phyloP scores from a whole-genome alignment of 2,888 invertebrate species.

The Euzetes globulus region DNA sequence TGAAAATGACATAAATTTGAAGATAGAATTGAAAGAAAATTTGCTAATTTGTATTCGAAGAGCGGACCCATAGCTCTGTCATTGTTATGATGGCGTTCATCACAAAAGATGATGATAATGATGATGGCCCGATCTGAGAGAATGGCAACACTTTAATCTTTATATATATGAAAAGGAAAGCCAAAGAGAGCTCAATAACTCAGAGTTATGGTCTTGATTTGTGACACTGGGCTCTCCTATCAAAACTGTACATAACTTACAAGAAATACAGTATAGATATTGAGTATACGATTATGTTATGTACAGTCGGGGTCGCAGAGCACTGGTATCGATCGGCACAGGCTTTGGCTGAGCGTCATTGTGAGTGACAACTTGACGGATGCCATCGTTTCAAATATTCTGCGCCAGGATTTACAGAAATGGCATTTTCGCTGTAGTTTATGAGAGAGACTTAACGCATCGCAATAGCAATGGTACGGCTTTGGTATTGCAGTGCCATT shows the following conservation, averaged over 20 bases:
- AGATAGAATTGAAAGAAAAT: not conserved
- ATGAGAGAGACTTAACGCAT: conserved; percentile 19
- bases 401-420: conserved; percentile 28
- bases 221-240: conserved; percentile 14
- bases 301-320: not conserved
- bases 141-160: conserved; percentile 29
- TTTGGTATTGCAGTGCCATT: not conserved
- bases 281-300: not conserved
- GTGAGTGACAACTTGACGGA: conserved; percentile 32
- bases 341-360: conserved; percentile 10
- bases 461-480: no score
- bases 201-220: conserved; percentile 28
- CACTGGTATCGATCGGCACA: conserved; percentile 6
- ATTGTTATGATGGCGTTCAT: conserved; percentile 25
- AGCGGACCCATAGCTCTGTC: not conserved
- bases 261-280: not conserved
- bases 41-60: conserved; percentile 24
- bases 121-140: conserved; percentile 19
- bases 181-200: conserved; percentile 22
- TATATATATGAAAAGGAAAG: conserved; percentile 33
- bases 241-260: not conserved
- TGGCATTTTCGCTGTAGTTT: conserved; percentile 21
- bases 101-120: conserved; percentile 26
- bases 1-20: not conserved
- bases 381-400: conserved; percentile 21